Percentiles rank a stretch among this genome's conserved stretches.
These are phyloP conservation scores for Papilio machaon DNA, from an alignment of 1,140 invertebrate genomes.

Conservation along the genomic window DNA sequence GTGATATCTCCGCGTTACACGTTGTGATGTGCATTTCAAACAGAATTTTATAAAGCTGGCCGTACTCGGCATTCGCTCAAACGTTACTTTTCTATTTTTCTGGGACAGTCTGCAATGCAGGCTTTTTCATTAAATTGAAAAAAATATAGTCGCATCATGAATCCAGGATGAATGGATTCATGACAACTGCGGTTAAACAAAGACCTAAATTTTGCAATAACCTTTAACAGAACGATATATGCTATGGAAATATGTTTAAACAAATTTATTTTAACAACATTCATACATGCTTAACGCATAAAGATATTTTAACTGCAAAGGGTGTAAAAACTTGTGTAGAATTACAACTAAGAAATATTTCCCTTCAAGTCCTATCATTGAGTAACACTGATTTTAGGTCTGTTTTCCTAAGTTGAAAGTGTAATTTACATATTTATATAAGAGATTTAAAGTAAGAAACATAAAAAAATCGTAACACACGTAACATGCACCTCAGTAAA, in stretches of 20 bases:
- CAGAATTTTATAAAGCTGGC: constrained; percentile 27
- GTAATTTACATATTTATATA: no score
- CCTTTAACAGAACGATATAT: no score
- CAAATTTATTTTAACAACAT: background rate
- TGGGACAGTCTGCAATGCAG: constrained; percentile 56
- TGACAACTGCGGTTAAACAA: background rate
- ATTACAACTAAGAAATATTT: no score
- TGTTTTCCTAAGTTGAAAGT: no score
- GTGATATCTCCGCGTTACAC: background rate
- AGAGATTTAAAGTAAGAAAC: no score
- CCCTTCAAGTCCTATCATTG: no score
- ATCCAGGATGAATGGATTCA: background rate
- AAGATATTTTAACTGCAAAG: no score
- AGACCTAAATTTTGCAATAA: background rate
- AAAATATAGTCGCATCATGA: constrained; percentile 36
- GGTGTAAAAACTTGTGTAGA: no score
- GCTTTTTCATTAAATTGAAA: constrained; percentile 46
- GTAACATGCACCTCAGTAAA: background rate
- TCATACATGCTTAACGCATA: no score
- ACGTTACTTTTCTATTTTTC: constrained; percentile 43
- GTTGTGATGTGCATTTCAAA: constrained; percentile 25
- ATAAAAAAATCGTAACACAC: background rate
- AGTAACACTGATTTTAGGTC: no score
- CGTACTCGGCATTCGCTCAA: constrained; percentile 38
- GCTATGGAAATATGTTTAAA: no score